These are phyloP conservation scores for Hedya salicella DNA, from an alignment of 2,888 invertebrate genomes.

Conservation along the genomic window DNA sequence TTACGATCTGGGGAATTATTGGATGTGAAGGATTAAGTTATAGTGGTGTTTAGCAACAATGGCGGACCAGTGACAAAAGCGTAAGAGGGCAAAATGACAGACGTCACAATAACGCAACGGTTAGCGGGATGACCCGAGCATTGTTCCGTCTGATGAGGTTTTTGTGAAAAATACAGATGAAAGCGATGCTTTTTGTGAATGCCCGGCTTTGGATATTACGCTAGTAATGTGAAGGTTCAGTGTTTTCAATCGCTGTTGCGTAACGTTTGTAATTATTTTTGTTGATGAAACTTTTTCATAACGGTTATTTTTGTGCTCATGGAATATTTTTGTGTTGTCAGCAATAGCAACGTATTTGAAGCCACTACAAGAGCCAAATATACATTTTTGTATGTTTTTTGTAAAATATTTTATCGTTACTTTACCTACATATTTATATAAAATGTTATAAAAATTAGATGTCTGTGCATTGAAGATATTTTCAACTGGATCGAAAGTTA, in stretches of 20 bases:
- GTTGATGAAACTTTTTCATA: background rate
- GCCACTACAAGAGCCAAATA: too few relatives aligned
- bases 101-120: conserved; percentile 43
- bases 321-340: too few relatives aligned
- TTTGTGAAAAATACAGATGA: conserved; percentile 47
- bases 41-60: conserved; percentile 27
- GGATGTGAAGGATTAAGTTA: background rate
- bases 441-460: too few relatives aligned
- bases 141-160: conserved; percentile 55
- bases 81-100: conserved; percentile 41
- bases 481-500: too few relatives aligned
- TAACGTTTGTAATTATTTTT: background rate
- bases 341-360: too few relatives aligned
- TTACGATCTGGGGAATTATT: background rate
- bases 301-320: background rate
- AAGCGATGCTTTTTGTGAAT: conserved; percentile 11
- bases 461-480: too few relatives aligned
- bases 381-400: too few relatives aligned
- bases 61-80: conserved; percentile 33
- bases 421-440: too few relatives aligned
- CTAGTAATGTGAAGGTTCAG: conserved; percentile 6
- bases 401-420: too few relatives aligned
- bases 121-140: conserved; percentile 49
- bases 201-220: background rate
- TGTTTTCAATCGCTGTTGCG: conserved; percentile 17